Evolutionary conservation across 1,140 invertebrate species (phyloP).

Genomic region (Heterodera schachtii): DNA sequence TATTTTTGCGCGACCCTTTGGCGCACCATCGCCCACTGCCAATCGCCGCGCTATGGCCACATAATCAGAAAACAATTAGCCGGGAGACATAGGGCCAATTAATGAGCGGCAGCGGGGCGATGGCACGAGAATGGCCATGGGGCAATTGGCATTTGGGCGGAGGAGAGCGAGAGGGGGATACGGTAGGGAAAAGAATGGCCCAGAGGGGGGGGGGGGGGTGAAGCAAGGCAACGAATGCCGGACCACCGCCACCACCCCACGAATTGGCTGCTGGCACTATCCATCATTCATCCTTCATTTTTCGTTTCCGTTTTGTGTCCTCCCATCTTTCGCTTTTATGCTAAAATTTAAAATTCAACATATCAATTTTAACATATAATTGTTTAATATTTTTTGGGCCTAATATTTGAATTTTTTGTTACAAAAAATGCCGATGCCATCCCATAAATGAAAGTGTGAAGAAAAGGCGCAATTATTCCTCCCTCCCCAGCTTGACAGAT

Average conservation of each 20-base stretch:
- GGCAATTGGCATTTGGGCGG: background rate
- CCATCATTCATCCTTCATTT: no score
- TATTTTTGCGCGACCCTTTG: constrained; percentile 5
- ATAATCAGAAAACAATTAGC: background rate
- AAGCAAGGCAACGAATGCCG: no score
- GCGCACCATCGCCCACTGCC: background rate
- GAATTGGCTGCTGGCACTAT: no score
- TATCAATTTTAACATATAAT: background rate
- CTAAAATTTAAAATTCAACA: no score
- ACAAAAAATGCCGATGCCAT: background rate
- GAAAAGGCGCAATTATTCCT: background rate
- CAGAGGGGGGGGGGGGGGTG: no score
- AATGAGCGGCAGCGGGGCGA: background rate
- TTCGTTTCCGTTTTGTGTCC: no score
- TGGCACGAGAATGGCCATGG: background rate
- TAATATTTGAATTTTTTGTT: background rate
- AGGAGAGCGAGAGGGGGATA: background rate
- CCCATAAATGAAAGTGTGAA: background rate
- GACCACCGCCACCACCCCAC: no score
- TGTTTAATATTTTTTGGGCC: background rate
- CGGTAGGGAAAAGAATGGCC: background rate
- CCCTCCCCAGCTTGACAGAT: background rate
- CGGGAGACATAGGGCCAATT: background rate
- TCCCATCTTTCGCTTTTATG: no score
- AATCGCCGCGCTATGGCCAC: background rate